These are phyloP conservation scores for Octopus sinensis DNA, from an alignment of 1,140 invertebrate genomes.

Conservation along the genomic window DNA sequence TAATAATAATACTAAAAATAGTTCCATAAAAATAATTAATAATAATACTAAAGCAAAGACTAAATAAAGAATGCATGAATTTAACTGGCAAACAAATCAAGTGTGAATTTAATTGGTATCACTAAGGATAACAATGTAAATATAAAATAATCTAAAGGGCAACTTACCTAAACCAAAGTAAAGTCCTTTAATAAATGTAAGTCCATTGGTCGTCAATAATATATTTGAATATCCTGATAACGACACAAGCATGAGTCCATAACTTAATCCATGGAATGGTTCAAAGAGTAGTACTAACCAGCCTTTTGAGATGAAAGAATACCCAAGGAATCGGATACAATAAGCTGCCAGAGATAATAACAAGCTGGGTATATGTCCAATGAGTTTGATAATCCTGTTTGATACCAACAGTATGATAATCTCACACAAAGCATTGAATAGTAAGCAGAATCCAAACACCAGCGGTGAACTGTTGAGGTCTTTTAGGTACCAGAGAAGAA, in stretches of 20 bases:
- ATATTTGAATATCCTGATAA: slow-evolving; percentile 85
- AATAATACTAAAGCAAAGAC: too few species aligned
- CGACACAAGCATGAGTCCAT: slow-evolving; percentile 83
- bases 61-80: too few species aligned
- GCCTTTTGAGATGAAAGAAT: slow-evolving; percentile 75
- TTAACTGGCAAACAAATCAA: too few species aligned
- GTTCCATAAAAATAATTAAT: too few species aligned
- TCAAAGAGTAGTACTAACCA: slow-evolving; percentile 76
- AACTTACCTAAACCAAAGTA: slow-evolving; percentile 56
- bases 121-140: too few species aligned
- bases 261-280: slow-evolving; percentile 80
- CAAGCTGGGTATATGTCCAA: slow-evolving; percentile 81
- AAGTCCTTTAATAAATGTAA: slow-evolving; percentile 75
- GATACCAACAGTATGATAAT: slow-evolving; percentile 76
- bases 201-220: slow-evolving; percentile 79
- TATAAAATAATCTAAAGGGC: background rate
- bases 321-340: slow-evolving; percentile 74
- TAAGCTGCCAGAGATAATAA: slow-evolving; percentile 75
- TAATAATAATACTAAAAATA: too few species aligned
- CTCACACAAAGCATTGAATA: slow-evolving; percentile 80
- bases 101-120: too few species aligned
- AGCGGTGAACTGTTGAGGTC: slow-evolving; percentile 74
- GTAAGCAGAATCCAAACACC: slow-evolving; percentile 75
- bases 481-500: slow-evolving; percentile 81
- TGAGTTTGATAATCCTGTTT: slow-evolving; percentile 73